Conservation (phyloP, 2,888 invertebrate species). For the Matsumyia berberina region DNA sequence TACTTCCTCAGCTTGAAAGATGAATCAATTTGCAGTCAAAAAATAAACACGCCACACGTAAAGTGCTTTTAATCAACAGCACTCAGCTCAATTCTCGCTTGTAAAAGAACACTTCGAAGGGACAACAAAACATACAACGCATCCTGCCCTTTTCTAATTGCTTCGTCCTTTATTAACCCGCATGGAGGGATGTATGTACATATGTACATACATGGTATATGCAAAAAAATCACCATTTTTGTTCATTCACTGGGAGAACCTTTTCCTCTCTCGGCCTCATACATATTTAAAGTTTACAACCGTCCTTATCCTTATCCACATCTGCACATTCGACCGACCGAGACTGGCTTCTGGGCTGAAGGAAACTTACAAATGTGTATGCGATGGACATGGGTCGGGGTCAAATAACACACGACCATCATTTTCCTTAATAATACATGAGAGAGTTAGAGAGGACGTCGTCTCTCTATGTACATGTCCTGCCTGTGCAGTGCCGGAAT, state of each 20-base stretch:
- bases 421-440: constrained; percentile 76
- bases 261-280: constrained; percentile 59
- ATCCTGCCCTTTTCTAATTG: constrained; percentile 65
- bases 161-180: constrained; percentile 69
- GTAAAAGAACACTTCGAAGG: constrained; percentile 26
- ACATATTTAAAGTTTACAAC: constrained; percentile 74
- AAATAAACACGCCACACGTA: not conserved
- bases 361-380: constrained; percentile 53
- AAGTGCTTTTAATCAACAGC: constrained; percentile 12
- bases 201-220: constrained; percentile 5
- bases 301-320: constrained; percentile 73
- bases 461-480: constrained; percentile 51
- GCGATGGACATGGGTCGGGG: constrained; percentile 76
- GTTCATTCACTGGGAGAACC: constrained; percentile 32
- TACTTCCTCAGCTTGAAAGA: no score
- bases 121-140: constrained; percentile 44
- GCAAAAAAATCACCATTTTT: constrained; percentile 61
- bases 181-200: constrained; percentile 4
- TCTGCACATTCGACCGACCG: constrained; percentile 73
- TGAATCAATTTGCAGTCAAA: no score
- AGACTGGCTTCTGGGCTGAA: constrained; percentile 57
- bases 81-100: constrained; percentile 45
- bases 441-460: constrained; percentile 71
- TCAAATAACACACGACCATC: constrained; percentile 77
- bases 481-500: constrained; percentile 43